Conservation (phyloP, 2,797 vertebrate genomes). For the Arctocebus calabarensis region DNA sequence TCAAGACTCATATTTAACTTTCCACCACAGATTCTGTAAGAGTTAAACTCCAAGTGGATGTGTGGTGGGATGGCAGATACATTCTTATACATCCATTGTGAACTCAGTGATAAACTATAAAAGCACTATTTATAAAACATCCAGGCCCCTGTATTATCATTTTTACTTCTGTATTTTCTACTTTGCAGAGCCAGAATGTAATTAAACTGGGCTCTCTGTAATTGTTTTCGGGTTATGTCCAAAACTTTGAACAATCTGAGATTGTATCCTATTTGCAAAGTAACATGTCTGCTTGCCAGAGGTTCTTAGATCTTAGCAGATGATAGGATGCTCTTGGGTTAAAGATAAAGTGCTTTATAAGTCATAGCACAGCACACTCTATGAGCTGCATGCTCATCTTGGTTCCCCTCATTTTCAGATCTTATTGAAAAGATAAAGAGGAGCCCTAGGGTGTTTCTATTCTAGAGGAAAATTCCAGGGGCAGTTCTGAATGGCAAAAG, state of each 20-base stretch:
- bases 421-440: constrained; percentile 27
- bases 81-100: not conserved
- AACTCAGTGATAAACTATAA: not conserved
- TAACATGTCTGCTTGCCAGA: not conserved
- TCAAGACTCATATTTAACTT: not conserved
- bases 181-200: not conserved
- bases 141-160: not conserved
- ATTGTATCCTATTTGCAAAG: not conserved
- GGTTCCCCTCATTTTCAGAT: not conserved
- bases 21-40: not conserved
- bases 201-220: not conserved
- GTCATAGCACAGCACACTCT: not conserved
- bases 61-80: not conserved
- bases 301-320: constrained; percentile 32
- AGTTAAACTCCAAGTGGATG: not conserved
- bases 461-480: not conserved
- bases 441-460: not conserved
- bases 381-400: not conserved
- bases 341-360: constrained; percentile 15
- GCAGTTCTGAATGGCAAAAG: not conserved
- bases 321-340: not conserved
- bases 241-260: constrained; percentile 27
- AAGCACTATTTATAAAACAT: not conserved
- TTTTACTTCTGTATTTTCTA: not conserved
- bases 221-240: not conserved